These are phyloP conservation scores for Pomacea canaliculata DNA, from an alignment of 2,888 invertebrate genomes.

Conservation along the genomic window DNA sequence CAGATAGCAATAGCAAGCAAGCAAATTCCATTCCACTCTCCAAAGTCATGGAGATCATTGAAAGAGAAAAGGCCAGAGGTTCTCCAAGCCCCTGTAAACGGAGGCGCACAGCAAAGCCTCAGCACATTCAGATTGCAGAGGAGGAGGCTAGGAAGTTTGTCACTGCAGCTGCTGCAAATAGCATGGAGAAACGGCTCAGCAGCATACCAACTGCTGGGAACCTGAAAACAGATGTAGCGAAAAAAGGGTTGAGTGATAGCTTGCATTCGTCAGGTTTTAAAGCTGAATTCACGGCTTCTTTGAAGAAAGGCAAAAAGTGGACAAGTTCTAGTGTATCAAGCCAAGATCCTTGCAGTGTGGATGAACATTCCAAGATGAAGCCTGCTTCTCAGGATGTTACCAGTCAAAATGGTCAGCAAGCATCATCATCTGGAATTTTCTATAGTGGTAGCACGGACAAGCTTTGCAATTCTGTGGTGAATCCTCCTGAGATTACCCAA, in stretches of 20 bases:
- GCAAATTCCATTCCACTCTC: slow-evolving; percentile 14
- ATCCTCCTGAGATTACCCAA: too few relatives aligned
- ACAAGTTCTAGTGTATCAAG: too few relatives aligned
- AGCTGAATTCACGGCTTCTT: neutral
- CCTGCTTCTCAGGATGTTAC: too few relatives aligned
- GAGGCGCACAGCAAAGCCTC: slow-evolving; percentile 22
- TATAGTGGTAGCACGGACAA: too few relatives aligned
- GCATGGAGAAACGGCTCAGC: neutral
- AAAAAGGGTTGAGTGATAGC: neutral
- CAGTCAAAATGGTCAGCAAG: too few relatives aligned
- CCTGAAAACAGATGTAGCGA: too few relatives aligned
- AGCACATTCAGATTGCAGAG: slow-evolving; percentile 23
- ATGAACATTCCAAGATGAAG: too few relatives aligned
- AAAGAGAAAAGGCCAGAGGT: slow-evolving; percentile 28
- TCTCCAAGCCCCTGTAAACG: slow-evolving; percentile 19
- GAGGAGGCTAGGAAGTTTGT: slow-evolving; percentile 24
- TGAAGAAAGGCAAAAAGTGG: neutral
- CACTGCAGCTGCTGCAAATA: slow-evolving; percentile 1
- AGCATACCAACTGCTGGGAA: too few relatives aligned
- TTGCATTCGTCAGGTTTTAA: neutral
- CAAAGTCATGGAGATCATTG: slow-evolving; percentile 35
- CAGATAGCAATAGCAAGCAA: slow-evolving; percentile 16
- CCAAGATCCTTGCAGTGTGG: too few relatives aligned
- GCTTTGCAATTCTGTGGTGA: too few relatives aligned
- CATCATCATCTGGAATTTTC: too few relatives aligned